Base-by-base conservation (phyloP, 2,797 vertebrate genomes). In the Ispidina picta region DNA sequence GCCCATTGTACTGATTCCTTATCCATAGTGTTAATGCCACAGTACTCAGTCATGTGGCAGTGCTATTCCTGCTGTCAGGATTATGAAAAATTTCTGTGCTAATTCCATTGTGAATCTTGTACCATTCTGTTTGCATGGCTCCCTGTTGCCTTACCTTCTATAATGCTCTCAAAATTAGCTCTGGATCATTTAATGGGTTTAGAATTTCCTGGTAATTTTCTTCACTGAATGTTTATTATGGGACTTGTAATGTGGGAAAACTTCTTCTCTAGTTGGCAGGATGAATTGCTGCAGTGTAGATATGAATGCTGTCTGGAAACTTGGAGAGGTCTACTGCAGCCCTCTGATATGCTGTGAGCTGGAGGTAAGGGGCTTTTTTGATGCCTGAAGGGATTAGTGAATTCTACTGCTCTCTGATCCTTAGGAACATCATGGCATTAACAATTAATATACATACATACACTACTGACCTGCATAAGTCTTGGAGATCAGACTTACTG, bases 331-430 rank as follows among this genome's bases (percentile, higher is more conserved):
- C 23, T 98, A 98, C 82, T 96, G 97, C 48, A 98, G 98, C 85
- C 98, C 98, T 28, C 89, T 99, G 72, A 90, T 99, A 31, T 98
- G 97, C 94, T 98, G 98, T 39, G 98, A 99, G 93, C 84, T 98
- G 78, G 96, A 97, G 97, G 98, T 98, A 92, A 97, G 69, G 29
- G 74, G 6, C 39, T 44, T 44, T 9, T 58, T 46, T 37, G 23
- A 43, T 26, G 10, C 59, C 23, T 55, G 25, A 56, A 86, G 44
- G 16, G n/a, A 88, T 51, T 71, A 73, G 64, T 74, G 56, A 79
- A 62, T 86, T 74, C 35, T 28, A 15, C 31, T 74, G 15, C 39
- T 62, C 44, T 90, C 25, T 70, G 49, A 51, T 68, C n/a, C 44
- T 74, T 63, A 60, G 33, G 46, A 90, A 39, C n/a, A 48, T 69